Conservation (phyloP, 2,888 invertebrate species). For the Ceraclea dissimilis region DNA sequence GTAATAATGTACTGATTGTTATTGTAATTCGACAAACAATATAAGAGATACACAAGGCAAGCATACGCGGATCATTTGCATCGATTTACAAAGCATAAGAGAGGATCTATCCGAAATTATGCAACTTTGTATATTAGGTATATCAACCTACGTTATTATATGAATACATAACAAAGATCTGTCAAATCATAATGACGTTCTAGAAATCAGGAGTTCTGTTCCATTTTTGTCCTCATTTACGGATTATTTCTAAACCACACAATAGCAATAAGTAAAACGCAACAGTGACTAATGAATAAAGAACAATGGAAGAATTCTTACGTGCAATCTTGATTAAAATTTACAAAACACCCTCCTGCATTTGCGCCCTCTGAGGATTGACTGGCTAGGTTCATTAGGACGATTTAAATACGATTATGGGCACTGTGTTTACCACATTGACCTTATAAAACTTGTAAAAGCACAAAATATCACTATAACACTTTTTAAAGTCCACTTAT, state of each 20-base stretch:
- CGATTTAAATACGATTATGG: conserved; percentile 38
- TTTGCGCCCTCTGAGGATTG: conserved; percentile 66
- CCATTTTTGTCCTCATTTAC: not conserved
- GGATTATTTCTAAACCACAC: too few species aligned
- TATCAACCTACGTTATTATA: too few species aligned
- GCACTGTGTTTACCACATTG: conserved; percentile 22
- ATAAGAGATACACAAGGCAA: too few species aligned
- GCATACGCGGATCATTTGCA: too few species aligned
- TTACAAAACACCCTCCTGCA: conserved; percentile 85
- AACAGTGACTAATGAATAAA: too few species aligned
- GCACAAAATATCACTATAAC: conserved; percentile 15
- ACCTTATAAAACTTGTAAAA: conserved; percentile 15
- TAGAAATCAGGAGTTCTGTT: not conserved
- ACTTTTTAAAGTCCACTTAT: conserved; percentile 13
- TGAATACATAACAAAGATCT: not conserved
- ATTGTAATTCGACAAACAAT: too few species aligned
- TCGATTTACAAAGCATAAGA: too few species aligned
- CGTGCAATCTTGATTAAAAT: conserved; percentile 98
- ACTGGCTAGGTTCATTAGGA: conserved; percentile 80
- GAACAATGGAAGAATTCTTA: conserved; percentile 56
- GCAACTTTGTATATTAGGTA: too few species aligned
- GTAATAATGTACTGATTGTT: too few species aligned
- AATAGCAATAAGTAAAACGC: too few species aligned
- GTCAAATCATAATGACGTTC: not conserved
- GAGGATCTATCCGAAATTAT: too few species aligned